A percentile compares a stretch with the other conserved stretches of the same genome.
Evolutionary conservation across 2,888 invertebrate species (phyloP).

Genomic region (Brachypalpus laphriformis): DNA sequence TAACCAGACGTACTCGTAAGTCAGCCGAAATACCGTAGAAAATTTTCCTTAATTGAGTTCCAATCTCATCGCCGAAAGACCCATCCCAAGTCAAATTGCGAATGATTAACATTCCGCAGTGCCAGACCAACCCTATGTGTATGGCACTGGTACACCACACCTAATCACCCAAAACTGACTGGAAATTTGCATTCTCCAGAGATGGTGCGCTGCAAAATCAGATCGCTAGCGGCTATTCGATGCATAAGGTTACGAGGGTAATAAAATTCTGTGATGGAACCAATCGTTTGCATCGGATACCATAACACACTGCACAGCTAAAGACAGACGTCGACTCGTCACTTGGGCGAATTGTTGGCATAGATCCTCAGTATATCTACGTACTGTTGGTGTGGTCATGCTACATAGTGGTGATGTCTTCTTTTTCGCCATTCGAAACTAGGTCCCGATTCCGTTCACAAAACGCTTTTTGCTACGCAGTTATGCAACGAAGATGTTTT

Average conservation of each 20-base stretch:
- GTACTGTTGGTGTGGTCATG: conserved; percentile 52
- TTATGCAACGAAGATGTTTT: conserved; percentile 61
- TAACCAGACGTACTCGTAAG: too few species aligned
- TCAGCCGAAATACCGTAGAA: too few species aligned
- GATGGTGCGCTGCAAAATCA: conserved; percentile 43
- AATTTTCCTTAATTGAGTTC: conserved; percentile 8
- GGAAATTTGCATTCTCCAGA: conserved; percentile 52
- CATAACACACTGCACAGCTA: conserved; percentile 30
- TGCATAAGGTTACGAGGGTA: conserved; percentile 72
- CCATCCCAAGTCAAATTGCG: conserved; percentile 45
- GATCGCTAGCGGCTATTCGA: conserved; percentile 72
- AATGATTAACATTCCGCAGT: conserved; percentile 61
- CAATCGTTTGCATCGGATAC: conserved; percentile 60
- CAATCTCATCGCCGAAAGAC: conserved; percentile 5
- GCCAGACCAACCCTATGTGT: conserved; percentile 54
- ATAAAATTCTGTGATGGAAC: conserved; percentile 70
- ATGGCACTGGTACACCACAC: conserved; percentile 49
- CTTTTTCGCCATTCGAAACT: conserved; percentile 49
- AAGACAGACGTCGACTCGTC: conserved; percentile 40
- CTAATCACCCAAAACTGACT: conserved; percentile 53
- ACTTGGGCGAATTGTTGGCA: conserved; percentile 12
- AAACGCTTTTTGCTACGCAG: conserved; percentile 51
- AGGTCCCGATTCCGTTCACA: conserved; percentile 62
- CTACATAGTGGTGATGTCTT: conserved; percentile 40
- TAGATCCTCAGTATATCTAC: conserved; percentile 19